These are phyloP conservation scores for Diplolepis rosae DNA, from an alignment of 2,888 invertebrate genomes.

Conservation along the genomic window DNA sequence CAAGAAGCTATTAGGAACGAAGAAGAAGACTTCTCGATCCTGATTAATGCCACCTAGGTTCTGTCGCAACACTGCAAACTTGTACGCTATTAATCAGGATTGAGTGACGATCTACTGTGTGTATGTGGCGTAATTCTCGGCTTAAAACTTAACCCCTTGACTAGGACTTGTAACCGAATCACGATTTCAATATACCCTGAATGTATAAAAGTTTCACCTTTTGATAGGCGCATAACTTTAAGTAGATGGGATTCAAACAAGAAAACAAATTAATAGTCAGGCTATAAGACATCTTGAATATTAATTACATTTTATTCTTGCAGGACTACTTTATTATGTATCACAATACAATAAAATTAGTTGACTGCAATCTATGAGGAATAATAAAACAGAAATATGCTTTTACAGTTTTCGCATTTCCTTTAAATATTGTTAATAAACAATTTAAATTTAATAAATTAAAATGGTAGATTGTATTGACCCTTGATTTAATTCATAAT, in stretches of 20 bases:
- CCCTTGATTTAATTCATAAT: no score
- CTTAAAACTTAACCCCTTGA: slow-evolving; percentile 12
- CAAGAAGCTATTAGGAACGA: no score
- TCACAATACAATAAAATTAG: not conserved
- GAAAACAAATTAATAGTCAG: slow-evolving; percentile 4
- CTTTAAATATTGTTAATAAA: not conserved
- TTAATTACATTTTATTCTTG: not conserved
- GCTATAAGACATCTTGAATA: not conserved
- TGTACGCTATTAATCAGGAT: slow-evolving; percentile 35
- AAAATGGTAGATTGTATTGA: no score
- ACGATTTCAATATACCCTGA: slow-evolving; percentile 4
- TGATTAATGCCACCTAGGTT: slow-evolving; percentile 31
- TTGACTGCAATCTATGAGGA: not conserved
- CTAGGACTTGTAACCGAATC: not conserved
- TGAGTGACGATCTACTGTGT: slow-evolving; percentile 24
- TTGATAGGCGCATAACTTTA: not conserved
- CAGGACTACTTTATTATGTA: no score
- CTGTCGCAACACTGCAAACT: slow-evolving; percentile 31
- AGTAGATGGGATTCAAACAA: not conserved
- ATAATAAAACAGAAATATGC: no score
- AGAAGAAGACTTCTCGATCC: not conserved
- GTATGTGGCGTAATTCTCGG: not conserved
- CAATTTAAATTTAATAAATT: no score
- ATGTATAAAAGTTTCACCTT: slow-evolving; percentile 2
- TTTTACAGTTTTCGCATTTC: no score